Evolutionary conservation across 2,888 invertebrate species (phyloP).

Genomic region (Caenorhabditis imperialis): DNA sequence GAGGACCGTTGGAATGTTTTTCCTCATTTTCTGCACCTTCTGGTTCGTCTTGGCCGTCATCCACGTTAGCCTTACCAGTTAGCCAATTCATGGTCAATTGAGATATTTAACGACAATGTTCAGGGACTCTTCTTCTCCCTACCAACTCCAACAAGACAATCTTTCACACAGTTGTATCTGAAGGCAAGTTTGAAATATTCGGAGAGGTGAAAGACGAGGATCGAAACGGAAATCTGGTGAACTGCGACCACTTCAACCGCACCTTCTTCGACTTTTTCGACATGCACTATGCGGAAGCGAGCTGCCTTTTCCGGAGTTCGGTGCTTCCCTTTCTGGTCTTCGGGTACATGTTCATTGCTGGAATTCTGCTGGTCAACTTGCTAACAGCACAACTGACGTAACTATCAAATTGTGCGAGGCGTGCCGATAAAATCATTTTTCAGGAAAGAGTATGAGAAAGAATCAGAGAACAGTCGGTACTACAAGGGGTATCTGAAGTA

Average conservation of each 20-base stretch:
- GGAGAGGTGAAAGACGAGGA: constrained; percentile 58
- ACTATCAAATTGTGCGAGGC: constrained; percentile 2
- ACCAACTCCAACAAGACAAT: constrained; percentile 3
- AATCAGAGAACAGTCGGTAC: constrained; percentile 24
- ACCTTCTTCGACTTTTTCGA: constrained; percentile 7
- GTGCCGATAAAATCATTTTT: neutral
- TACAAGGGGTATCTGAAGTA: constrained; percentile 35
- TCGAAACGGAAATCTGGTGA: constrained; percentile 1
- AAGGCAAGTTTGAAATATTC: constrained; percentile 61
- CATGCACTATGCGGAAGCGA: constrained; percentile 46
- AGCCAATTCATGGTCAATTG: neutral
- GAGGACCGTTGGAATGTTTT: constrained; percentile 52
- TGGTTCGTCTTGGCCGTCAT: constrained; percentile 55
- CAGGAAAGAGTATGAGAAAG: constrained; percentile 44
- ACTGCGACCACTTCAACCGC: constrained; percentile 10
- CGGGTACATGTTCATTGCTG: constrained; percentile 54
- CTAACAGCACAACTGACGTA: constrained; percentile 61
- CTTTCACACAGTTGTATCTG: constrained; percentile 38
- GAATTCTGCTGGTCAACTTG: constrained; percentile 58
- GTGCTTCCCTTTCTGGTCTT: constrained; percentile 55
- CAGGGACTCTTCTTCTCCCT: constrained; percentile 9
- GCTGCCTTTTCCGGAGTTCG: constrained; percentile 32
- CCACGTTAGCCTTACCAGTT: constrained; percentile 51
- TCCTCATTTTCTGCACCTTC: constrained; percentile 51
- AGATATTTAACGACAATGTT: too few relatives aligned